Base-by-base conservation (phyloP, 92 coral and sea anemone genomes). In the Pocillopora meandrina region DNA sequence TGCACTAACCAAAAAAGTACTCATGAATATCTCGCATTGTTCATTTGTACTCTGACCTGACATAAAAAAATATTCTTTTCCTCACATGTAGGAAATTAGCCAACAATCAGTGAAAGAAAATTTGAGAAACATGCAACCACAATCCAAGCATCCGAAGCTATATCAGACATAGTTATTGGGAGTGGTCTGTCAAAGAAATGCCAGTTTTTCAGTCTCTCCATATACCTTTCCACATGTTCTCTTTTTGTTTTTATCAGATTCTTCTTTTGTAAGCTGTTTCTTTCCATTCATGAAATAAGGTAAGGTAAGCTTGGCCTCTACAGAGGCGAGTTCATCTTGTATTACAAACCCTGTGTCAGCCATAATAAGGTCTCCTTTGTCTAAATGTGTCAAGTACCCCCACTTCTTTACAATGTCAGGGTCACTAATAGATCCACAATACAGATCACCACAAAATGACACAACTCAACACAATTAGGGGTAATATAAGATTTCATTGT, bases 141-240 rank as follows among this genome's bases (percentile, higher is more conserved):
- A 60, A 71, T 81, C 26, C 82, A 74, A 16, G 82, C 75, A 61
- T 81, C 93, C 75, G 85, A 87, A 58, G 93, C 89, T 72, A 82
- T 49, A 62, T 88, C 86, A 63, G 89, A 86, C 63, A 77, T 63
- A 60, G 59, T 78, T 72, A 81, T 78, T 76, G 93, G 82, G 74
- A 90, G 56, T 73, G 83, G 89, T 64, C 84, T 76, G 85, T 90
- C 93, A 66, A 88, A 78, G 65, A 88, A 89, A 79, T 90, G 93
- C 93, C 92, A 90, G 92, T 90, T 90, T 77, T 88, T 90, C 14
- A 90, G 79, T 57, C 92, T 84, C 76, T 88, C 93, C 93, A 88
- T 90, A 31, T 67, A 87, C 61, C 93, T 77, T 73, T 88, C 93
- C 21, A 90, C 93, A 86, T 87, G 91, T 68, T 87, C 80, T 71